These are phyloP conservation scores for Montifringilla adamsi DNA, from an alignment of 2,113 vertebrate species.

Conservation along the genomic window DNA sequence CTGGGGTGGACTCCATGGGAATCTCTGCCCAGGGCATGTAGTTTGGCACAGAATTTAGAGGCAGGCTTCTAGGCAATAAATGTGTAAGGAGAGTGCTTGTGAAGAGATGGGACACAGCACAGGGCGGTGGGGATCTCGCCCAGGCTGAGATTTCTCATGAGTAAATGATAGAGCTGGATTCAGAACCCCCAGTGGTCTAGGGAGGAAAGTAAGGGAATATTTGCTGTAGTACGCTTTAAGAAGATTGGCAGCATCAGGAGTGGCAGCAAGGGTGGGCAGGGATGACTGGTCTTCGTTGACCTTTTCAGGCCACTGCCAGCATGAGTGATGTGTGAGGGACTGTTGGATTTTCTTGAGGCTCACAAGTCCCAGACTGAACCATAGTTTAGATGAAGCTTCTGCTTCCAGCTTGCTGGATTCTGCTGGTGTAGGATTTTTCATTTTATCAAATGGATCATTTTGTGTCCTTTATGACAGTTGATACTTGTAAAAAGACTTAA, in stretches of 20 bases:
- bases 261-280: neutral
- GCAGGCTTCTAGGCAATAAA: neutral
- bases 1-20: neutral
- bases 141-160: neutral
- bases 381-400: neutral
- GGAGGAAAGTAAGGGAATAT: fast-evolving
- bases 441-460: neutral
- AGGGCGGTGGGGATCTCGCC: neutral
- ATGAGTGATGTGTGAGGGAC: neutral
- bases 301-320: neutral
- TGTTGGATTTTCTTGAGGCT: neutral
- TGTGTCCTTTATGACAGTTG: neutral
- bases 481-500: neutral
- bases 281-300: neutral
- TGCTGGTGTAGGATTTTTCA: neutral
- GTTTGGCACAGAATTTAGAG: neutral
- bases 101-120: neutral
- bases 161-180: neutral
- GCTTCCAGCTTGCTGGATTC: neutral
- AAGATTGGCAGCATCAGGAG: neutral
- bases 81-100: neutral
- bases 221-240: neutral
- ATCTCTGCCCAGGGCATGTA: neutral
- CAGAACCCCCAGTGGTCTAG: neutral
- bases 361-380: neutral